These are phyloP conservation scores for Poicephalus gulielmi DNA, from an alignment of 2,113 vertebrate genomes.

Conservation along the genomic window DNA sequence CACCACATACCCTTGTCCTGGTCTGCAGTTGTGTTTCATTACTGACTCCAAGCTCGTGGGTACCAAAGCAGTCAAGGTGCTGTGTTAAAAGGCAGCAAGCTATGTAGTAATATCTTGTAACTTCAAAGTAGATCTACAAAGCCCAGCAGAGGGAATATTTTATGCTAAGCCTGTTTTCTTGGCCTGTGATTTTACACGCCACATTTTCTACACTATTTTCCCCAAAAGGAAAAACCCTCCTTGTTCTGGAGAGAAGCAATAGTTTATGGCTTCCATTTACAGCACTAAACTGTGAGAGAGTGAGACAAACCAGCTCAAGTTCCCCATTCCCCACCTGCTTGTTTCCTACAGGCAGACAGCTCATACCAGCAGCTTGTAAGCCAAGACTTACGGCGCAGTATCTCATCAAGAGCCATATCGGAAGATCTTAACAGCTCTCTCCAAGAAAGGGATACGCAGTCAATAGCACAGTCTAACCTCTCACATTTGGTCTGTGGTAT, in stretches of 20 bases:
- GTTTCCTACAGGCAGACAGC: not conserved
- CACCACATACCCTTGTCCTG: accelerated
- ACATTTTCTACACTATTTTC: not conserved
- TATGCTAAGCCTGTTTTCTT: not conserved
- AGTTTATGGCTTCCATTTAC: not conserved
- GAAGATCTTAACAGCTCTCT: not conserved
- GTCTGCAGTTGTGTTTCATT: not conserved
- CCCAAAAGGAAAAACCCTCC: not conserved
- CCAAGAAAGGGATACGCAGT: not conserved
- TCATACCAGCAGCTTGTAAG: not conserved
- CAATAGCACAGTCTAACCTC: not conserved
- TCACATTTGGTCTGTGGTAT: not conserved
- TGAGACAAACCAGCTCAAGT: not conserved
- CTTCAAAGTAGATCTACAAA: not conserved
- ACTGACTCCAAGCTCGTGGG: accelerated
- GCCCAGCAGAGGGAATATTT: not conserved
- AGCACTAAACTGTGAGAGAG: not conserved
- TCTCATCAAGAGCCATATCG: not conserved
- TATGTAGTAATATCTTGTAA: accelerated
- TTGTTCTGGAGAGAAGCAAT: not conserved
- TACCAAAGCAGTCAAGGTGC: not conserved
- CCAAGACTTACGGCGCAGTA: accelerated
- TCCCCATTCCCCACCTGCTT: not conserved
- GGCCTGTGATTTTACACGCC: not conserved
- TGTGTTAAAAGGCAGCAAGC: not conserved